Percentiles rank a stretch among this genome's conserved stretches.
These are phyloP conservation scores for Nymphalis polychloros DNA, from an alignment of 2,888 invertebrate genomes.

Conservation along the genomic window DNA sequence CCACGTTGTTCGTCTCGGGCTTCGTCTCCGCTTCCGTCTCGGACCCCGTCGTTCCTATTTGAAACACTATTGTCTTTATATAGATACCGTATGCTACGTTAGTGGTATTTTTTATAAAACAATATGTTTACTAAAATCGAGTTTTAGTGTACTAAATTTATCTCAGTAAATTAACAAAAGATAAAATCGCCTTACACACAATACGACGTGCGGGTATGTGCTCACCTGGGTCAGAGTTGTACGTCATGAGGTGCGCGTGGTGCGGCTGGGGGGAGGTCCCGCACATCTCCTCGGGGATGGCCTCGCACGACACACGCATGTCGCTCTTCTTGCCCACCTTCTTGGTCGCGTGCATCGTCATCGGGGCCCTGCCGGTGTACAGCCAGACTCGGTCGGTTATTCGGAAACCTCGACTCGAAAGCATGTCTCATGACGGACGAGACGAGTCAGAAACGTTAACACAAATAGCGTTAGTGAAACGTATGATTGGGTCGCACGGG, in stretches of 20 bases:
- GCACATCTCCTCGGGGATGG: constrained; percentile 94
- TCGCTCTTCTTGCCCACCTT: constrained; percentile 88
- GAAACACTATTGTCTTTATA: background rate
- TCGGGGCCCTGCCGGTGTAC: constrained; percentile 47
- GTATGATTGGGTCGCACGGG: too few species aligned
- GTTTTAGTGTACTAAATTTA: too few species aligned
- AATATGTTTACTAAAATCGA: too few species aligned
- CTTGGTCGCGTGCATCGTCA: constrained; percentile 70
- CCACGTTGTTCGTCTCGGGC: constrained; percentile 31
- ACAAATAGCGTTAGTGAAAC: too few species aligned
- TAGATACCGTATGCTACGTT: background rate
- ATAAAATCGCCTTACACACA: background rate
- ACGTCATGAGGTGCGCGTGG: constrained; percentile 60
- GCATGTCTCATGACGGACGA: too few species aligned
- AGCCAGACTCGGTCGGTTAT: background rate
- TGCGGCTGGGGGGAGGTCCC: constrained; percentile 84
- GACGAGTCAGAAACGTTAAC: background rate
- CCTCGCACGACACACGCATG: constrained; percentile 93
- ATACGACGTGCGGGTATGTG: constrained; percentile 16
- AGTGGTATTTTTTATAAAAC: background rate
- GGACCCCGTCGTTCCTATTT: constrained; percentile 56
- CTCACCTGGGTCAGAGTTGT: constrained; percentile 72
- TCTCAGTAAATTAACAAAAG: background rate
- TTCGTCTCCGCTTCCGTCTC: constrained; percentile 42
- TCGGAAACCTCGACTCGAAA: too few species aligned